These are phyloP conservation scores for Erebia palarica DNA, from an alignment of 2,888 invertebrate genomes.

Conservation along the genomic window DNA sequence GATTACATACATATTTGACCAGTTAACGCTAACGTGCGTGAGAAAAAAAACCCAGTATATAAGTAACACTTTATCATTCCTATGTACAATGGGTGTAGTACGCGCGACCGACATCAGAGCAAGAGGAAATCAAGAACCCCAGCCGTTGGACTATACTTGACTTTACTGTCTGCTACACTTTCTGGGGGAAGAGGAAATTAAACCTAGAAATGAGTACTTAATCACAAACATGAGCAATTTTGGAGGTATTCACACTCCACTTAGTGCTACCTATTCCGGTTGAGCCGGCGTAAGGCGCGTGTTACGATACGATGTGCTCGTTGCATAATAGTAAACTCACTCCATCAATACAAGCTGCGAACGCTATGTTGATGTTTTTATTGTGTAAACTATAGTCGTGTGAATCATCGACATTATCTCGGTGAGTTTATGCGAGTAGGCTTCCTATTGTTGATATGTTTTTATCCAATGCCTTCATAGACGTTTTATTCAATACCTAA, in stretches of 20 bases:
- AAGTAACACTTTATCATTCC: too few relatives aligned
- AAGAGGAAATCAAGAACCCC: too few relatives aligned
- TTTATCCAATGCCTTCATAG: too few relatives aligned
- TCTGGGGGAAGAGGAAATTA: constrained; percentile 6
- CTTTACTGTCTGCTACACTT: background rate
- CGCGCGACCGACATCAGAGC: too few relatives aligned
- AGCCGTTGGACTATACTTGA: too few relatives aligned
- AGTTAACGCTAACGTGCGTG: too few relatives aligned
- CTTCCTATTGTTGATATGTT: too few relatives aligned
- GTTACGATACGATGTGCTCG: constrained; percentile 57
- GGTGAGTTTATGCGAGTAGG: background rate
- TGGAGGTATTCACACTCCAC: constrained; percentile 23
- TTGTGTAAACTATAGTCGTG: background rate
- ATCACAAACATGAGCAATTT: constrained; percentile 19
- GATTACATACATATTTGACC: too few relatives aligned
- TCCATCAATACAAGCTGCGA: constrained; percentile 21
- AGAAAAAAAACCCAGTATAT: too few relatives aligned
- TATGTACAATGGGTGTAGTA: too few relatives aligned
- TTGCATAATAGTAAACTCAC: constrained; percentile 53
- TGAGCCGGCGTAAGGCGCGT: constrained; percentile 56
- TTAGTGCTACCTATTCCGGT: constrained; percentile 23
- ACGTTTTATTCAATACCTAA: too few relatives aligned
- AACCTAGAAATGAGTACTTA: background rate
- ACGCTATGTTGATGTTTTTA: constrained; percentile 23
- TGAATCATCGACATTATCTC: constrained; percentile 6